Evolutionary conservation across 1,140 invertebrate genomes (phyloP), one percentile per base, ranked within the genome.

Genomic region (Dreissena rostriformis): DNA sequence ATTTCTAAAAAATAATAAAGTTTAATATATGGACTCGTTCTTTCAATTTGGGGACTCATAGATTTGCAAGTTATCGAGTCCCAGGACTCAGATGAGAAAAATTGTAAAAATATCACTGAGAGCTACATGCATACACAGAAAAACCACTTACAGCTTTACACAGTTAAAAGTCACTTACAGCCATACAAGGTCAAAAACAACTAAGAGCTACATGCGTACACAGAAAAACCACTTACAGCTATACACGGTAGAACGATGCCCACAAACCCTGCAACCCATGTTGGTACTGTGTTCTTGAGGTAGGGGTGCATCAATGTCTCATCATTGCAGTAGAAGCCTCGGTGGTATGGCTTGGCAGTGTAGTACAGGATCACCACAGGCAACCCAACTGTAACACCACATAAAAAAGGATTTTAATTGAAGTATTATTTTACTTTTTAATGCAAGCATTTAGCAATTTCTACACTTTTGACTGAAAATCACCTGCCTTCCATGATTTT

Each of bases 311-410:
- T 95, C 39, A 99, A 95, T 63, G 97, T 97, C 90, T 98, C 97
- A 94, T 99, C 98, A 91, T 98, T 96, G 94, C 98, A 99, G 94
- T 97, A 99, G 94, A 99, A 99, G 24, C 98, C 98, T 82, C 98
- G 95, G 86, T 97, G 94, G 92, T 96, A 98, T 0, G 98, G 97
- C 67, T 87, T 77, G 10, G 74, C 87, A 24, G 67, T 53, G 19
- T 85, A 63, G 28, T 87, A 88, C 28, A 91, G 74, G 15, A 89
- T 80, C 53, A 91, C 52, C 8, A 90, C 77, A 29, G 86, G 84
- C 22, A 89, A 29, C 14, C 72, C 85, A 80, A 90, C 91, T 92
- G 82, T n/a, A 84, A 88, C 28, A 61, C 71, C 63, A 74, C 19
- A 24, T 1, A 65, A 39, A 10, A 7, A 22, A 17, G 22, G 26